phyloP scores from a whole-genome alignment of 2,113 vertebrate species.

The Salvelinus fontinalis region DNA sequence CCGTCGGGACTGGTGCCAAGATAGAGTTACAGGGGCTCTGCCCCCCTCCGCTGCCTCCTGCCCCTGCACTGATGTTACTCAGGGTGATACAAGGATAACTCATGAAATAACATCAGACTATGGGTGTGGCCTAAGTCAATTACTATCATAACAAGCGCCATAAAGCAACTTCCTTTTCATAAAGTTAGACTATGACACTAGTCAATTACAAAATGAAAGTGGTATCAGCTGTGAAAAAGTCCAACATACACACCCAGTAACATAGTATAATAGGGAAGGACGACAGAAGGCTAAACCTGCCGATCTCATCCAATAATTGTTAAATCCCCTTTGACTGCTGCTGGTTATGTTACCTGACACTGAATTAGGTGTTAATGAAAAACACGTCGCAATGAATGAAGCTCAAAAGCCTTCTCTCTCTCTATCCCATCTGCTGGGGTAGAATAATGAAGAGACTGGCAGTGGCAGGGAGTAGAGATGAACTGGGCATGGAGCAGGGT shows the following conservation, averaged over 20 bases:
- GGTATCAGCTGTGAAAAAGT: neutral
- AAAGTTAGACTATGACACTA: neutral
- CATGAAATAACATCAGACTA: neutral
- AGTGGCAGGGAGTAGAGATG: constrained; percentile 48
- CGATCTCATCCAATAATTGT: constrained; percentile 49
- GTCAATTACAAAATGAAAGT: neutral
- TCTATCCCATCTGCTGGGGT: constrained; percentile 51
- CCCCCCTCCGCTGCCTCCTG: neutral
- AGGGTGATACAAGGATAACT: neutral
- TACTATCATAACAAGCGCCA: no score
- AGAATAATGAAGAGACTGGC: constrained; percentile 71
- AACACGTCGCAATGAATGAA: constrained; percentile 94
- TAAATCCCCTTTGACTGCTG: constrained; percentile 59
- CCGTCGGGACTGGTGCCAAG: neutral
- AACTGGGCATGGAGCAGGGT: neutral
- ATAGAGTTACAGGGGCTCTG: neutral
- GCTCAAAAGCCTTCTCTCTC: constrained; percentile 82
- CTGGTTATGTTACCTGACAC: constrained; percentile 84
- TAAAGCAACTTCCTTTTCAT: neutral
- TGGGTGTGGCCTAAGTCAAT: neutral
- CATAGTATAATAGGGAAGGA: neutral
- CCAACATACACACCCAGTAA: neutral
- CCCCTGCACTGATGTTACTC: neutral
- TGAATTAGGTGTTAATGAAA: constrained; percentile 94
- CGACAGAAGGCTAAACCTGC: constrained; percentile 19